Base-by-base conservation (phyloP, 1,140 invertebrate species). In the Drosophila nebulosa region DNA sequence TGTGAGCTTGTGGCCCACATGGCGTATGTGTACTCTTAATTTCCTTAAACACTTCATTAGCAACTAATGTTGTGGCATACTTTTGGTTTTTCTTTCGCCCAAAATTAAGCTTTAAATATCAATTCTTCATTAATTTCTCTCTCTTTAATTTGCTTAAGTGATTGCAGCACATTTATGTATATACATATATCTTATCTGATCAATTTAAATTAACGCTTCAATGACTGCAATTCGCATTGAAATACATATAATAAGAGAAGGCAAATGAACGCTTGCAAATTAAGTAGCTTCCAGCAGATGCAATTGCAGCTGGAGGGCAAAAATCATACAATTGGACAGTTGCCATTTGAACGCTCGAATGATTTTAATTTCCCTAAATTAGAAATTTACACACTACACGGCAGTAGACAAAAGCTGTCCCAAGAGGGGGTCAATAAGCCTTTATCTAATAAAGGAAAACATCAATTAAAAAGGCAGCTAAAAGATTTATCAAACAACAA, bases 1-100 rank as follows among this genome's bases (percentile, higher is more conserved):
- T 65, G 24, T 21, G 69, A 62, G 52, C 35, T 57, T 52, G 61
- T 72, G 36, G 63, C 53, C 65, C 73, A 51, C 51, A 39, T 42
- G 36, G 52, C 70, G 71, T 74, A 75, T 74, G 71, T 46, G 53
- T 63, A 55, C 35, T 74, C 42, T 68, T 70, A 64, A 79, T 74
- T 69, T 65, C 60, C 59, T 69, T 66, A 64, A 78, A 56, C 74
- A 74, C 69, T 80, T 81, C 81, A 85, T 86, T 86, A 80, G 64
- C 16, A 55, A 50, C 60, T 64, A 66, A 70, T 67, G 22, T 67
- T 67, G 62, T 53, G 36, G 35, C 55, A 39, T 30, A 27, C 39
- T 26, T 27, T 51, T 30, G 26, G 42, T 27, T 18, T 39, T 24
- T 16, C n/a, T n/a, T n/a, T n/a, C n/a, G n/a, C 5, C 10, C 9